Evolutionary conservation across 1,140 invertebrate species (phyloP), one percentile per base, ranked within the genome.

Genomic region (Formica selysi): DNA sequence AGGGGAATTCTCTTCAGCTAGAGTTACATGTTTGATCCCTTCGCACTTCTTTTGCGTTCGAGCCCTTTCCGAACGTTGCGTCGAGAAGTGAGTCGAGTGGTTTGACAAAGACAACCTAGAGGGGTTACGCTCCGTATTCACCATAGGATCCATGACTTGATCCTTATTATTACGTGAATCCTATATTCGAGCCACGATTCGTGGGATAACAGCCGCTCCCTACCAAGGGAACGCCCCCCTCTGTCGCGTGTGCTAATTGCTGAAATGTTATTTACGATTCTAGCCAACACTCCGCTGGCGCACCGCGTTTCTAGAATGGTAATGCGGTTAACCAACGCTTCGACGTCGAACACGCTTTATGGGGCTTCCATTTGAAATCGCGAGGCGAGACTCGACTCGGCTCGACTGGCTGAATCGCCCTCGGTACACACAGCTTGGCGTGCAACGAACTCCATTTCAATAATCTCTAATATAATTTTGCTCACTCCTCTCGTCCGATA

Each of bases 241-340:
- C 51, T 44, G 74, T 86, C 91, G 71, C 79, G 84, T 76, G 73
- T 84, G 86, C 89, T 92, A 92, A 93, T 93, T 93, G 89, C 90
- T 89, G 70, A 65, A 86, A 79, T 44, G 89, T 92, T 91, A 92
- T 93, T 93, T 93, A 92, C 86, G 92, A 91, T 73, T 68, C 84
- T 48, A 57, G 54, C 86, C 89, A 76, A 76, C 80, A 64, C 86
- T 83, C 36, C 61, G 61, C 48, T 11, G 62, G 54, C 81, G 85
- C 89, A 29, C 89, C 89, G 90, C 89, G 89, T 90, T 90, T 79
- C 86, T 36, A 5, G 84, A 92, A 91, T 92, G 89, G 78, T 48
- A 87, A 91, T 89, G 91, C 68, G 91, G 91, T 88, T 83, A 86
- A 89, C 90, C 86, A 70, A 86, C 51, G 74, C 65, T 65, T 32